phyloP scores from a whole-genome alignment of 2,797 vertebrate genomes.

The Phataginus tetradactyla region DNA sequence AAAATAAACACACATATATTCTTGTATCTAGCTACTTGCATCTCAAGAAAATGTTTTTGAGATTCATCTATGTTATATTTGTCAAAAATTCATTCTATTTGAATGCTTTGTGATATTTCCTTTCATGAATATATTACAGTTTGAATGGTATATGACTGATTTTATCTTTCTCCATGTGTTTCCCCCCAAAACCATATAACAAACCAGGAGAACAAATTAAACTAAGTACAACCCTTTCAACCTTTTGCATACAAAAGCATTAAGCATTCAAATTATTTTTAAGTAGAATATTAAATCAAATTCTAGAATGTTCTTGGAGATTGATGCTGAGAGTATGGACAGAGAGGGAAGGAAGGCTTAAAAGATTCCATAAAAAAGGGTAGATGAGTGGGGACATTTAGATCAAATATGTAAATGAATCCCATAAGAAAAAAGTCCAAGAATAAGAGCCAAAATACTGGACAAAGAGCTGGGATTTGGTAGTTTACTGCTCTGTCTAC shows the following conservation, averaged over 20 bases:
- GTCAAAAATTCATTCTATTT: constrained; percentile 7
- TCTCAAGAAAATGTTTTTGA: neutral
- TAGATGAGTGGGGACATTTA: neutral
- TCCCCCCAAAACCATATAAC: neutral
- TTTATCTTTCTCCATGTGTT: neutral
- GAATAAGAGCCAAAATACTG: neutral
- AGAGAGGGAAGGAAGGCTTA: neutral
- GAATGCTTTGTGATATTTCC: neutral
- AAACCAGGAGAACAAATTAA: neutral
- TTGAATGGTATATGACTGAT: neutral
- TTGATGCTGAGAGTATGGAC: neutral
- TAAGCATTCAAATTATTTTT: neutral
- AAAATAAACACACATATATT: neutral
- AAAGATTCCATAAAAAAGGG: neutral
- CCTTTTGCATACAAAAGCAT: neutral
- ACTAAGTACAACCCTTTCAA: neutral
- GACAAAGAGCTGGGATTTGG: neutral
- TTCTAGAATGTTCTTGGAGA: neutral
- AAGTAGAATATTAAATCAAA: neutral
- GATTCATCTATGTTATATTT: neutral
- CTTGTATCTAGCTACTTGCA: neutral
- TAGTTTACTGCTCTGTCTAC: neutral
- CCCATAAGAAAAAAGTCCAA: neutral
- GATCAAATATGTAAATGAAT: neutral
- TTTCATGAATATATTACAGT: neutral